Conservation (phyloP, 2,113 vertebrate species). For the Edolisoma coerulescens region DNA sequence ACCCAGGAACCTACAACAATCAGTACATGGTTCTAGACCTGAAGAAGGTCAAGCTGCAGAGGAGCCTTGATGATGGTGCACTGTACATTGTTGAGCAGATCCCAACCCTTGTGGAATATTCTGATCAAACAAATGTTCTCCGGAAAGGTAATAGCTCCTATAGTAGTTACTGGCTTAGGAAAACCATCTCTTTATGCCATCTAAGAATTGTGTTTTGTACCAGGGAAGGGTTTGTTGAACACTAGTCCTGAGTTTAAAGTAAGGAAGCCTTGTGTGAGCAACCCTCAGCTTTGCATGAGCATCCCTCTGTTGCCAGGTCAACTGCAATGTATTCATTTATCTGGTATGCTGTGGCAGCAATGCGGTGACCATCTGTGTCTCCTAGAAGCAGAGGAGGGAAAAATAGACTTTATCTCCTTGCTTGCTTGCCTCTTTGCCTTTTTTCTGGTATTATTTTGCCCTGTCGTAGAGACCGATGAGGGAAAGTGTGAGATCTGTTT, state of each 20-base stretch:
- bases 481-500: neutral
- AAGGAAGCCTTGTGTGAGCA: neutral
- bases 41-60: constrained; percentile 79
- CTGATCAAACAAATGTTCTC: constrained; percentile 86
- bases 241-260: neutral
- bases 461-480: neutral
- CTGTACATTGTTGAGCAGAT: constrained; percentile 90
- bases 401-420: neutral
- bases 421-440: neutral
- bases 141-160: constrained; percentile 76
- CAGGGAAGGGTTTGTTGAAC: neutral
- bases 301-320: neutral
- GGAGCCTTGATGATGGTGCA: constrained; percentile 75
- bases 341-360: neutral
- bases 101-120: constrained; percentile 85
- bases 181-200: neutral
- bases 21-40: constrained; percentile 91
- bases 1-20: constrained; percentile 89
- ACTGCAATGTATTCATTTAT: rapidly evolving
- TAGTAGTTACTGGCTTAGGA: neutral
- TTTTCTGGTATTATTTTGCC: neutral
- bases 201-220: neutral
- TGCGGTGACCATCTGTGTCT: neutral
- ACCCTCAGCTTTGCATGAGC: neutral
- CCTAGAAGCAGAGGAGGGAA: neutral